Base-by-base conservation (phyloP, 1,140 invertebrate species). In the Babylonia areolata region DNA sequence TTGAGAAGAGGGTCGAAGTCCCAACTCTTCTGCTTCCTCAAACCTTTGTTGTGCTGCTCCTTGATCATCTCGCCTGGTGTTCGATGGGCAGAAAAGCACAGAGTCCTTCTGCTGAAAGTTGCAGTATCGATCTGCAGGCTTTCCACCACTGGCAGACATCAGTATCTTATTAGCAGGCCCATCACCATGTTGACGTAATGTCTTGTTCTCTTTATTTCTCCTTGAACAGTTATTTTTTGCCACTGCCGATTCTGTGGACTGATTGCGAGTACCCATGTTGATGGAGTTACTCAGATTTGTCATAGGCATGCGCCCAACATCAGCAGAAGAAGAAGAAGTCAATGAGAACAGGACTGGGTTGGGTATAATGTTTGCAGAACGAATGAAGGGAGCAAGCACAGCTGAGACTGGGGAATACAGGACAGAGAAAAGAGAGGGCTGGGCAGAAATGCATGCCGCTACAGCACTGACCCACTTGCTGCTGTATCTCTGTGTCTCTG, bases 381-480 rank as follows among this genome's bases (percentile, higher is more conserved):
- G 75, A 23, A 33, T 40, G 3, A 75, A n/a, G 15, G 75, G 31
- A 15, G 35, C 37, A 35, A 77, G 37, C 37, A 77, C 64, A 58
- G 69, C 40, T 5, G 31, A 73, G 37, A 46, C 5, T 46, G 35
- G 64, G 46, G 31, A 31, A 2, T 39, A 37, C 33, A 77, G 20
- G 37, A 77, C 37, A 37, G 75, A 40, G 37, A 40, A 17, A 20
- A 35, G 64, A 46, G 39, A 71, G 35, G 39, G 40, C 54, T 83
- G 39, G 82, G 64, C 40, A 37, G 31, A 33, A 31, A 69, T 42
- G 39, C 69, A 73, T 39, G 82, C 82, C 5, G 82, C 82, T 12
- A 84, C 64, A 42, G 82, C 20, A 35, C 82, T 84, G 82, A 84
- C 39, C 82, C 82, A 84, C 5, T 37, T 69, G 20, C 58, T 73